phyloP scores from a whole-genome alignment of 53 echinoderm and acorn worm species.

The Mesocentrotus franciscanus region DNA sequence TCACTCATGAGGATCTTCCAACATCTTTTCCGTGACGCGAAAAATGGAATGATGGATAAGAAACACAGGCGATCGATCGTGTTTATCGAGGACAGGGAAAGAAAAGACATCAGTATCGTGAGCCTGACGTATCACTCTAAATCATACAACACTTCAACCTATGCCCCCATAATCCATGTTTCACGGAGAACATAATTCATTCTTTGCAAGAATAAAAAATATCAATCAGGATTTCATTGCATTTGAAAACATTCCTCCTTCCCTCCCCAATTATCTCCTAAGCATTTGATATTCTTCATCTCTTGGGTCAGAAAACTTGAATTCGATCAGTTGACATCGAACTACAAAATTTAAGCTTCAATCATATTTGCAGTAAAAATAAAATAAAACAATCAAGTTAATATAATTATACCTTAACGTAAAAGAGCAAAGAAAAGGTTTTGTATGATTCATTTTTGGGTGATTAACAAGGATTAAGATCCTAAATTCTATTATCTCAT shows the following conservation, averaged over 20 bases:
- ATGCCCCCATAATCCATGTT: slow-evolving; percentile 18
- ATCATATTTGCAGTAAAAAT: too few relatives aligned
- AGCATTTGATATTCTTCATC: neutral
- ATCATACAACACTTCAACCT: slow-evolving; percentile 34
- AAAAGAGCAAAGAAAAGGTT: too few relatives aligned
- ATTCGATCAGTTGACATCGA: neutral
- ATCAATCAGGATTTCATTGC: neutral
- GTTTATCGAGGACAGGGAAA: neutral
- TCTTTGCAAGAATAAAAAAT: neutral
- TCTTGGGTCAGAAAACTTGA: neutral
- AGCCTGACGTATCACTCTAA: neutral
- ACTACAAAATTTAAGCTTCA: neutral
- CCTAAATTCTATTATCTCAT: too few relatives aligned
- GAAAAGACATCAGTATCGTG: slow-evolving; percentile 26
- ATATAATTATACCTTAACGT: too few relatives aligned
- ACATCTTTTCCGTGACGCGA: neutral
- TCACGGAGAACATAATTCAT: neutral
- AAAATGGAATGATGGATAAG: slow-evolving; percentile 32
- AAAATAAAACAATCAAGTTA: too few relatives aligned
- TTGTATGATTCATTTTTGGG: too few relatives aligned
- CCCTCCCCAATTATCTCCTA: neutral
- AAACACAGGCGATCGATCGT: neutral
- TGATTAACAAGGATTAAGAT: too few relatives aligned
- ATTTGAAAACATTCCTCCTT: neutral
- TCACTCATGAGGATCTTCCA: neutral